These are phyloP conservation scores for Trogon surrucura DNA, from an alignment of 2,113 vertebrate genomes.

Conservation along the genomic window DNA sequence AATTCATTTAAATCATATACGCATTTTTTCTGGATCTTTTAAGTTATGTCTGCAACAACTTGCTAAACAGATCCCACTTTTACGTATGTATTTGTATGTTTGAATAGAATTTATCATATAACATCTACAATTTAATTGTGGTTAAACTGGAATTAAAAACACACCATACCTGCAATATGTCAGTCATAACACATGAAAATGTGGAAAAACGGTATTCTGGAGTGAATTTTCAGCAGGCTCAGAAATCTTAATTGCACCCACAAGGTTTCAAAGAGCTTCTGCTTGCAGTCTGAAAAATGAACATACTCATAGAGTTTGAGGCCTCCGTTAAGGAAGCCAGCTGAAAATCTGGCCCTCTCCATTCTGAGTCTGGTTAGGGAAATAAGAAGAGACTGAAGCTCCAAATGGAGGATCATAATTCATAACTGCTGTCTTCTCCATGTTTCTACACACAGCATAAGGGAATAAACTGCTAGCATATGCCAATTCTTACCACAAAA, in stretches of 20 bases:
- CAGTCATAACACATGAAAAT: not conserved
- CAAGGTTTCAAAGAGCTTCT: constrained; percentile 16
- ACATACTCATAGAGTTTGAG: not conserved
- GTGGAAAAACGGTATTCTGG: not conserved
- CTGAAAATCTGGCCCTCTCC: constrained; percentile 18
- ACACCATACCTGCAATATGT: not conserved
- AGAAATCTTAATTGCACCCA: constrained; percentile 38
- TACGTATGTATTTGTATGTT: not conserved
- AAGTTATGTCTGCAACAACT: not conserved
- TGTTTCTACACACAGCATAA: not conserved
- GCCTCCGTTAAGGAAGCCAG: not conserved
- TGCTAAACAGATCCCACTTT: not conserved
- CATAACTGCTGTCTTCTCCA: constrained; percentile 6
- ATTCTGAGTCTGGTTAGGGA: constrained; percentile 3
- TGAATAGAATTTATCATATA: not conserved
- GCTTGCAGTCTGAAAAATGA: constrained; percentile 43
- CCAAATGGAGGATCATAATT: constrained; percentile 40
- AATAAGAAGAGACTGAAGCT: constrained; percentile 21
- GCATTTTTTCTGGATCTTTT: not conserved
- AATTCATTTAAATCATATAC: constrained; percentile 8
- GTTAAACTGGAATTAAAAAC: constrained; percentile 1
- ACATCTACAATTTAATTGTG: not conserved
- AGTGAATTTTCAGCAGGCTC: constrained; percentile 27
- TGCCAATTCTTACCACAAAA: not conserved
- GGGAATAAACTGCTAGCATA: not conserved